Evolutionary conservation across 92 coral and sea anemone genomes (phyloP), one percentile per base, ranked within the genome.

Genomic region (Metridium senile): DNA sequence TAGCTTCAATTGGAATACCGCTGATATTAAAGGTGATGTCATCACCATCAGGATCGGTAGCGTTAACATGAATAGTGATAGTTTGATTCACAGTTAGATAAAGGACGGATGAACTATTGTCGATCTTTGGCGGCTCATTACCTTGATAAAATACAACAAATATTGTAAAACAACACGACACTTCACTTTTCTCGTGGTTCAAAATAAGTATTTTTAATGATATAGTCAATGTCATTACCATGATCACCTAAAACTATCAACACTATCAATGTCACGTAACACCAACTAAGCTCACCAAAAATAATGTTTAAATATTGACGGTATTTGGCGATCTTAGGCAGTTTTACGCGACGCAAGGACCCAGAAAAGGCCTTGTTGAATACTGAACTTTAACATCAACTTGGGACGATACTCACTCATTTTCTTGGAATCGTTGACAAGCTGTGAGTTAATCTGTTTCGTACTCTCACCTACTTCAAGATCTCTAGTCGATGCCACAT

Each of bases 381-480:
- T n/a, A n/a, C n/a, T n/a, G n/a, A n/a, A n/a, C n/a, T n/a, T n/a
- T n/a, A n/a, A n/a, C n/a, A n/a, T n/a, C n/a, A n/a, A n/a, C n/a
- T n/a, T n/a, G n/a, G n/a, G n/a, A n/a, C n/a, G n/a, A 54, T 17
- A 70, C 88, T 79, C 81, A 92, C 97, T 82, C 28, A 86, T 81
- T 65, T 33, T 35, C 23, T 79, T 69, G 19, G 82, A 67, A 63
- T 89, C 97, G 31, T 89, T 65, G 53, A 75, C 82, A 23, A 89
- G 77, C 62, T 82, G 46, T 28, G 84, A 58, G 56, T 34, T 73
- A 7, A 85, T 66, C 11, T 33, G 30, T 35, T 81, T 75, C 0
- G 97, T 88, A 30, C 61, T 76, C 33, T 53, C 19, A 17, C 97
- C 97, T 61, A 91, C 79, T 1, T 85, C 69, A 47, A 77, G 1